A percentile compares a stretch with the other conserved stretches of the same genome.
Conservation (phyloP, 1,140 invertebrate genomes). For the Halesus radiatus region DNA sequence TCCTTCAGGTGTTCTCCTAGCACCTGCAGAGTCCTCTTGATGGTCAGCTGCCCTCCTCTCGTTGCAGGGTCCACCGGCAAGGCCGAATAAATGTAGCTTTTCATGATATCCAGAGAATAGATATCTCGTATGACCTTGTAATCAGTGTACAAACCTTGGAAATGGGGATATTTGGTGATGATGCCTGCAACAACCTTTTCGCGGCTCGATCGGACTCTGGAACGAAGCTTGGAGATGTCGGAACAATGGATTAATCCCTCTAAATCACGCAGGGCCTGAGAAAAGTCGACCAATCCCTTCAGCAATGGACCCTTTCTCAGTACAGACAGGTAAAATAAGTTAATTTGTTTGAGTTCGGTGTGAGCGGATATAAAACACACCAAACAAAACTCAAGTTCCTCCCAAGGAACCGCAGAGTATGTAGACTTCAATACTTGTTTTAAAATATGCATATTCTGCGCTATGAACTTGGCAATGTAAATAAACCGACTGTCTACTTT, state of each 20-base stretch:
- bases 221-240: not conserved
- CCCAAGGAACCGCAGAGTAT: not conserved
- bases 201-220: not conserved
- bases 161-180: not conserved
- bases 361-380: too few relatives aligned
- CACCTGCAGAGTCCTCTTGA: conserved; percentile 10
- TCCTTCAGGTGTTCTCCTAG: too few relatives aligned
- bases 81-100: conserved; percentile 5
- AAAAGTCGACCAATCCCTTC: too few relatives aligned
- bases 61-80: not conserved
- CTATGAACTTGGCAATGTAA: not conserved
- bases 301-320: too few relatives aligned
- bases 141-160: not conserved
- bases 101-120: not conserved
- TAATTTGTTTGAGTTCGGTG: too few relatives aligned
- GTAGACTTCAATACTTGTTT: not conserved
- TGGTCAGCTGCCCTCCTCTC: not conserved
- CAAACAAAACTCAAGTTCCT: conserved; percentile 11
- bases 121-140: not conserved
- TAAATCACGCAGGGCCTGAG: too few relatives aligned
- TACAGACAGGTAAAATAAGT: too few relatives aligned
- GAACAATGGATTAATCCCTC: not conserved
- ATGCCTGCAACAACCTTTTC: not conserved
- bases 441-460: conserved; percentile 1
- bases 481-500: not conserved